Percentiles rank a stretch among this genome's conserved stretches.
Evolutionary conservation across 2,113 vertebrate species (phyloP).

Genomic region (Gambusia holbrooki): DNA sequence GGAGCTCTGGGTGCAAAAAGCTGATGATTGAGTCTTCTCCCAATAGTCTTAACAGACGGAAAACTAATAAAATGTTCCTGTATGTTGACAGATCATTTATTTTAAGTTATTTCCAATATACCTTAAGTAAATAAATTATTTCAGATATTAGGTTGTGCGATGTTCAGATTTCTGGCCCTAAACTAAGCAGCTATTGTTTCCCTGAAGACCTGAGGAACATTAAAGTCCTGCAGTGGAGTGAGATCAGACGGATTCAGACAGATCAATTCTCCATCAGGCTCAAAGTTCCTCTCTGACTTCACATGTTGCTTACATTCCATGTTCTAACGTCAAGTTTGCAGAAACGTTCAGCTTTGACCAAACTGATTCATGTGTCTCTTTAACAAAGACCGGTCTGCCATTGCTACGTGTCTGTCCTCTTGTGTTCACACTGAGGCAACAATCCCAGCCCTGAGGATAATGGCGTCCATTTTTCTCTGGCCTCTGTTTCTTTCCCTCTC

Average conservation of each 20-base stretch:
- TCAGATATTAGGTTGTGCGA: background rate
- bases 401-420: background rate
- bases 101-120: background rate
- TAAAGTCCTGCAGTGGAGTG: too few relatives aligned
- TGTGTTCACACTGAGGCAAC: background rate
- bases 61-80: background rate
- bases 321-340: background rate
- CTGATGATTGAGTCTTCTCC: background rate
- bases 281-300: too few relatives aligned
- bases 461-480: background rate
- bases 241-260: too few relatives aligned
- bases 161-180: background rate
- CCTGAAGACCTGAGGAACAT: too few relatives aligned
- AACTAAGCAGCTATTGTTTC: too few relatives aligned
- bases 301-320: too few relatives aligned
- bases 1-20: conserved; percentile 41
- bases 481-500: too few relatives aligned
- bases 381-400: background rate
- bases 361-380: too few relatives aligned
- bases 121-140: background rate
- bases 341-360: too few relatives aligned
- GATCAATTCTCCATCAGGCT: too few relatives aligned
- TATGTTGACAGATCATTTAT: background rate
- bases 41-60: background rate
- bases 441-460: background rate